A percentile compares a stretch with the other conserved stretches of the same genome.
Evolutionary conservation across 2,113 vertebrate species (phyloP).

Genomic region (Pseudopipra pipra): DNA sequence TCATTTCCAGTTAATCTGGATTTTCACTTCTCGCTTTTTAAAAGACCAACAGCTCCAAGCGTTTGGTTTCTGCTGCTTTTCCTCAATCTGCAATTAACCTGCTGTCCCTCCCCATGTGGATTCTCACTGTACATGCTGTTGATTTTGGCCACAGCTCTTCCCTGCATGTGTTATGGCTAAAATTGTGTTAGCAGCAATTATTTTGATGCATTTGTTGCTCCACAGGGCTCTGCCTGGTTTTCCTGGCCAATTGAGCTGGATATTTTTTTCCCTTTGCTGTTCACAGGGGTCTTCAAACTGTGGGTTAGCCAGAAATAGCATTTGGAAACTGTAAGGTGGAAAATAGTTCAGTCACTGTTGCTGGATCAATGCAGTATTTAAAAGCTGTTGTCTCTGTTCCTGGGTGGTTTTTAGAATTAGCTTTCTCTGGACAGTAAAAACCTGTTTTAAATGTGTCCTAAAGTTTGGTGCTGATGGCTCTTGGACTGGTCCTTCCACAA

Average conservation of each 20-base stretch:
- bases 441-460: background rate
- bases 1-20: constrained; percentile 51
- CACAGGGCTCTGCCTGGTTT: constrained; percentile 25
- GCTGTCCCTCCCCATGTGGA: constrained; percentile 45
- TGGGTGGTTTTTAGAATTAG: background rate
- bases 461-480: background rate
- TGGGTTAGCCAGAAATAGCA: constrained; percentile 41
- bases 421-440: background rate
- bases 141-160: constrained; percentile 51
- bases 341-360: constrained; percentile 14
- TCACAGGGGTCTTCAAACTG: constrained; percentile 5
- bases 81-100: constrained; percentile 57
- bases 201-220: constrained; percentile 48
- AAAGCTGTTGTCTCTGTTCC: background rate
- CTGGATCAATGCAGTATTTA: constrained; percentile 8
- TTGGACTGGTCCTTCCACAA: background rate
- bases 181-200: constrained; percentile 63
- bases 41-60: constrained; percentile 5
- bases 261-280: background rate
- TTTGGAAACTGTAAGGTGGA: background rate
- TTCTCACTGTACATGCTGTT: constrained; percentile 54
- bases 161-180: constrained; percentile 15
- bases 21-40: constrained; percentile 20
- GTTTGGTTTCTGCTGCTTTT: constrained; percentile 45
- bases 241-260: constrained; percentile 10